Base-by-base conservation (phyloP, 1,140 invertebrate genomes). In the Campoletis sonorensis region DNA sequence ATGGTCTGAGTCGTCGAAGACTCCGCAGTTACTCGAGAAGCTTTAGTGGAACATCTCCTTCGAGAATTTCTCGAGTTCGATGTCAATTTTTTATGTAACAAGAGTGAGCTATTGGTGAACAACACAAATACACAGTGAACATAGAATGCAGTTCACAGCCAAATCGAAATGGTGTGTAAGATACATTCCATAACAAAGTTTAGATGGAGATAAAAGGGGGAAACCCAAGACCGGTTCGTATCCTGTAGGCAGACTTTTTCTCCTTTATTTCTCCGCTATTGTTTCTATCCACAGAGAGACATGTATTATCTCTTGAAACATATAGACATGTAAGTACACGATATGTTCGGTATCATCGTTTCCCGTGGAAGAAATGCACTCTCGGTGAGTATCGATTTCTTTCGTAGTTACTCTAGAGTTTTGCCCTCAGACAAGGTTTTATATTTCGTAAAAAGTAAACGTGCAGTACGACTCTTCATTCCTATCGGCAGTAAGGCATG, bases 301-400 rank as follows among this genome's bases (percentile, higher is more conserved):
- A 23, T 70, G 67, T 33, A 33, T 33, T 64, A 64, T 26, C n/a
- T 64, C n/a, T 13, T 37, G 15, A 18, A 70, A 33, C 30, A 40
- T 21, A 5, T n/a, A 33, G 33, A 45, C 70, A n/a, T 23, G 37
- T 45, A 49, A 72, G 70, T 72, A 72, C 40, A 72, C 70, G 70
- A 15, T 45, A 23, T 23, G 70, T 72, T 26, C 16, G 40, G 49
- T 72, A 72, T 72, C 23, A 64, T 64, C 61, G 5, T 23, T 2
- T 72, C 21, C 37, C 10, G 61, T 64, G 8, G 70, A 45, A 49
- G 40, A 23, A 72, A 72, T 72, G 70, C 70, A 72, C 70, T 72
- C 70, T 72, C 70, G 21, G 33, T 72, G 33, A 64, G 37, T 72
- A 72, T 72, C 70, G 70, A 45, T 40, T 45, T 72, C 70, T 45